Evolutionary conservation across 1,140 invertebrate species (phyloP), one percentile per base, ranked within the genome.

Genomic region (Trigoniulus corallinus): DNA sequence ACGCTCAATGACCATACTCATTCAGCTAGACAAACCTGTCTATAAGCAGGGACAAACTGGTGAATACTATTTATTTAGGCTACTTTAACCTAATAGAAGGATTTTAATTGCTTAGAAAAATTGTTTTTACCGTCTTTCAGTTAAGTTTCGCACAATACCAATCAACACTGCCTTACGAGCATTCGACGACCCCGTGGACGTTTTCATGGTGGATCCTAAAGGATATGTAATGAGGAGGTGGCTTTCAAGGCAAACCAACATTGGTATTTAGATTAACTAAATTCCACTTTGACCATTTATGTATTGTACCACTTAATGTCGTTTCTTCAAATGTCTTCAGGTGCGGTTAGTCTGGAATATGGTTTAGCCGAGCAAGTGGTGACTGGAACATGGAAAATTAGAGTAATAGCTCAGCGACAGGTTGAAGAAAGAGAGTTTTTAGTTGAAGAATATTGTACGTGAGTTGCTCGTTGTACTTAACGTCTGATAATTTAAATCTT

Each of bases 371-470:
- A 92, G 66, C 88, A 93, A 62, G 88, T 91, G 0, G 77, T 84
- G 25, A 93, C 82, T 64, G 92, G 92, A 4, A 81, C 86, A 58
- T 96, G 91, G 91, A 81, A 76, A 13, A 86, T 97, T 51, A 75
- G 81, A 54, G 82, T 94, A 0, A 77, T 84, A 53, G 91, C 88
- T 1, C 81, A 93, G 64, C 82, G 84, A 25, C 84, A 91, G 67
- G 68, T 84, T 41, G 84, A 91, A 64, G 84, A 88, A 61, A 79
- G 84, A 42, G 76, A 74, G 10, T 94, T 95, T 65, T 63, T 77
- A 2, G 88, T 96, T 0, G 88, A 95, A 67, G 88, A 95, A 70
- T 95, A 92, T 67, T 94, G 94, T 70, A 88, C 92, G 64, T 87
- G 84, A 0, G 53, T 89, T 84, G 60, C 85, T 88, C 68, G 81